Percentiles rank a stretch among this genome's conserved stretches.
Conservation (phyloP, 2,888 invertebrate genomes). For the Tachina lurida region DNA sequence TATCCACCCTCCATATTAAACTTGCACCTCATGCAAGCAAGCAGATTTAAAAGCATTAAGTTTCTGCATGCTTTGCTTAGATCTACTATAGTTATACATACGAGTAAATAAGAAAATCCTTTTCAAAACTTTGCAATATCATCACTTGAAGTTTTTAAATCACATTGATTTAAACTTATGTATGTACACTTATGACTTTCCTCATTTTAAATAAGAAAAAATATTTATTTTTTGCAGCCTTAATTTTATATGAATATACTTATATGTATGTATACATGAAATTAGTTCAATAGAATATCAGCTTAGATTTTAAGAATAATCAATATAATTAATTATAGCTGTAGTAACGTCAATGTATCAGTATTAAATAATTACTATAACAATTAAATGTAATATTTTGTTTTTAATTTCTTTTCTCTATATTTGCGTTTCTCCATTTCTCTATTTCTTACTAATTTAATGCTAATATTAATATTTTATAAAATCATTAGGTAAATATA, state of each 20-base stretch:
- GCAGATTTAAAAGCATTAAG: too few species aligned
- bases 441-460: conserved; percentile 33
- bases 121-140: conserved; percentile 65
- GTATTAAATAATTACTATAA: conserved; percentile 2
- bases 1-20: too few species aligned
- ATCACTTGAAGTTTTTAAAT: background rate
- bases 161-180: background rate
- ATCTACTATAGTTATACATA: background rate
- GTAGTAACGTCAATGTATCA: conserved; percentile 8
- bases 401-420: background rate
- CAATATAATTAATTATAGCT: background rate
- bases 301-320: conserved; percentile 57
- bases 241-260: conserved; percentile 2
- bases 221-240: conserved; percentile 57
- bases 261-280: background rate
- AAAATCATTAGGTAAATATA: conserved; percentile 53
- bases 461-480: conserved; percentile 47
- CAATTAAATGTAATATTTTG: conserved; percentile 46
- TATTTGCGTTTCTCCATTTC: conserved; percentile 15
- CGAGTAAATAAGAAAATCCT: conserved; percentile 25
- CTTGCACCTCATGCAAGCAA: too few species aligned
- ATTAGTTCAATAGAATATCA: conserved; percentile 45
- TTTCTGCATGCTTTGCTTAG: background rate
- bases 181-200: background rate
- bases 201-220: conserved; percentile 35